Base-by-base conservation (phyloP, 2,888 invertebrate species). In the Polyploca ridens region DNA sequence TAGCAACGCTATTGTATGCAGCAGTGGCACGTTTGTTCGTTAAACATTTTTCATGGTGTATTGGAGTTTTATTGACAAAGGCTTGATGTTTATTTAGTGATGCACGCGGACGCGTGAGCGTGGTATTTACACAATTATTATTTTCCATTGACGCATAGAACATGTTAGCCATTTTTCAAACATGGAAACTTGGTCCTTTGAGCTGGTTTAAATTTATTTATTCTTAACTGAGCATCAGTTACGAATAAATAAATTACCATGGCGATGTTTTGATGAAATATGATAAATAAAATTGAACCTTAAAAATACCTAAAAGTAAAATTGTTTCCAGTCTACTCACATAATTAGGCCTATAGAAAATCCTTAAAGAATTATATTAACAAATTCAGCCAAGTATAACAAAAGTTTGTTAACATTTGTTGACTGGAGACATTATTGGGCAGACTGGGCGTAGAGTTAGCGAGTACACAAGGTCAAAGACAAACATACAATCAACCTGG, bases 401-500 rank as follows among this genome's bases (percentile, higher is more conserved):
- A 66, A 72, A 76, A 71, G 72, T 66, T 64, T 65, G 69, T 64
- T 64, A 71, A 76, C 75, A 75, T 75, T 78, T 77, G 81, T 83
- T 77, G 71, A 76, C 75, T 74, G 64, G 75, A 79, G 78, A 79
- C 78, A 77, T 82, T 54, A 54, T 54, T 54, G 54, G 54, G 19
- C 54, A 16, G 54, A n/a, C 54, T 19, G 54, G 0, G 13, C 41
- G 3, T 81, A 82, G 67, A 71, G 70, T 16, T 73, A 74, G 62
- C 66, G 67, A 58, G 33, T 61, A 61, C 62, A 66, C 66, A 77
- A 76, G 63, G 62, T 11, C 62, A 62, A 69, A 67, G 62, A 72
- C 74, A 81, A 81, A 81, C 74, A 82, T 67, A 78, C 82, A 78
- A 83, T 79, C 77, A 78, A 72, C 74, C 16, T 49, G 16, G 49